These are phyloP conservation scores for Sebastes hubbsi DNA, from an alignment of 2,797 vertebrate genomes.

Conservation along the genomic window DNA sequence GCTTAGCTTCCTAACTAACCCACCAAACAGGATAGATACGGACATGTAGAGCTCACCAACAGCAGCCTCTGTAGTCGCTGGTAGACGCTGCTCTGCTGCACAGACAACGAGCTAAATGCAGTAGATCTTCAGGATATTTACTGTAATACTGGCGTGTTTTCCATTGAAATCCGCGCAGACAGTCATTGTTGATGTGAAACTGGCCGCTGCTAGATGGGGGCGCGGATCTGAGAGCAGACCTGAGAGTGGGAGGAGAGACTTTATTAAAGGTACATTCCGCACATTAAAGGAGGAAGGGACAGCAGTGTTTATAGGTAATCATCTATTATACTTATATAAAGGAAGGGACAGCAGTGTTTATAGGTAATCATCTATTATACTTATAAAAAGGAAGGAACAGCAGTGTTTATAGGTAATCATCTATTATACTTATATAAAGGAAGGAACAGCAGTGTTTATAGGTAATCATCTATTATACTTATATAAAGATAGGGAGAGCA, in stretches of 20 bases:
- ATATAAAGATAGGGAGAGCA: too few relatives aligned
- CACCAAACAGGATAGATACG: constrained; percentile 30
- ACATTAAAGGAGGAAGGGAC: not conserved
- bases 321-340: too few relatives aligned
- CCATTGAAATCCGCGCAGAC: constrained; percentile 36
- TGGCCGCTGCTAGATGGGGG: constrained; percentile 51
- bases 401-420: too few relatives aligned
- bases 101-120: not conserved
- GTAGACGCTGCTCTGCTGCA: not conserved
- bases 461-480: too few relatives aligned
- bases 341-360: too few relatives aligned
- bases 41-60: constrained; percentile 51
- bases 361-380: too few relatives aligned
- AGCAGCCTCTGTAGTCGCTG: not conserved
- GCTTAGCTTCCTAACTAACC: constrained; percentile 12
- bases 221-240: constrained; percentile 49
- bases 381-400: too few relatives aligned
- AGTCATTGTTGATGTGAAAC: constrained; percentile 79
- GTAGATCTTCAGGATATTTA: not conserved
- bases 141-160: constrained; percentile 27
- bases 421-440: too few relatives aligned
- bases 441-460: too few relatives aligned
- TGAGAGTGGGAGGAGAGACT: constrained; percentile 63
- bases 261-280: constrained; percentile 69
- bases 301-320: too few relatives aligned